A percentile compares a stretch with the other conserved stretches of the same genome.
phyloP scores from a whole-genome alignment of 2,113 vertebrate genomes.

The Procavia capensis region DNA sequence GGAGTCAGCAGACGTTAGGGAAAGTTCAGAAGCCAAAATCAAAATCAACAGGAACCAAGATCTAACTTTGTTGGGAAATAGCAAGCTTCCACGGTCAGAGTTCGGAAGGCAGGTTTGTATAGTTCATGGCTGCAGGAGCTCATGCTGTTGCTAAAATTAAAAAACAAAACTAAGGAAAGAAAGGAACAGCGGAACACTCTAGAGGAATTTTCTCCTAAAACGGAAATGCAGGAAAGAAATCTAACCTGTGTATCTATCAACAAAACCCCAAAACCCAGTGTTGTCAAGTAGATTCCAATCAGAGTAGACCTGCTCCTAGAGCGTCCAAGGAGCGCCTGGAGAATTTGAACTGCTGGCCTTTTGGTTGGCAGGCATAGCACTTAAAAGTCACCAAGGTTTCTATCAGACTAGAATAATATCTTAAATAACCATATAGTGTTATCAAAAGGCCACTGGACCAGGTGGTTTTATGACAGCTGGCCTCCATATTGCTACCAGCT shows the following conservation, averaged over 20 bases:
- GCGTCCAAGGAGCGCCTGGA: too few species aligned
- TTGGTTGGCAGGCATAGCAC: too few species aligned
- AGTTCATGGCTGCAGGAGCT: neutral
- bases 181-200: neutral
- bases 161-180: neutral
- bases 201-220: neutral
- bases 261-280: too few species aligned
- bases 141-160: neutral
- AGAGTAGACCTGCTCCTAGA: too few species aligned
- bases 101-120: too few species aligned
- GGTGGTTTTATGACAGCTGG: fast-evolving
- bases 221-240: neutral
- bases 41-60: neutral
- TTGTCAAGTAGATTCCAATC: too few species aligned
- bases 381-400: too few species aligned
- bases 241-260: neutral
- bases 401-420: neutral
- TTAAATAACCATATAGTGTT: neutral
- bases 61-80: neutral
- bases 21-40: neutral
- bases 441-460: fast-evolving
- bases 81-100: fast-evolving
- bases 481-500: fast-evolving
- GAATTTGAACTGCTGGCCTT: too few species aligned
- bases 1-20: neutral